phyloP scores from a whole-genome alignment of 2,888 invertebrate genomes.

The Limnephilus marmoratus region DNA sequence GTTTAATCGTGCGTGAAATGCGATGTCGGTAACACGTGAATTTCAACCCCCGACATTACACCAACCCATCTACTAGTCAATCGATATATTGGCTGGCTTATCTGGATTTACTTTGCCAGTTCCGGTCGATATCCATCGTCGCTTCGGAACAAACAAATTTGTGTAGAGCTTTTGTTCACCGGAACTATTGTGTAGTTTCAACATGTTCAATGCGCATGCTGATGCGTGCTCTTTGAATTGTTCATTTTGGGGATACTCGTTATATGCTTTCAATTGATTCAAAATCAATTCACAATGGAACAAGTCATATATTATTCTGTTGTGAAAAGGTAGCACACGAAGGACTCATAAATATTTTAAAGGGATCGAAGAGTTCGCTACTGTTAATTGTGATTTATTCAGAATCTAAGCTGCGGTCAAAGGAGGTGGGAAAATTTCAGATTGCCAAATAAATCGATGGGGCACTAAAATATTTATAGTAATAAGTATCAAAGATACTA shows the following conservation, averaged over 20 bases:
- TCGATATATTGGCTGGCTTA: conserved; percentile 4
- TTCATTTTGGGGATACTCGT: not conserved
- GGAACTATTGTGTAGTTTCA: not conserved
- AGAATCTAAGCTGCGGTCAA: too few relatives aligned
- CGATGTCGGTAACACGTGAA: conserved; percentile 45
- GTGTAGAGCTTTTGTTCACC: not conserved
- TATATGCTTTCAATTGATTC: not conserved
- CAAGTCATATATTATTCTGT: not conserved
- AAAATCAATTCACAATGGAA: not conserved
- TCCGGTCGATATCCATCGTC: not conserved
- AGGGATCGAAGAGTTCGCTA: not conserved
- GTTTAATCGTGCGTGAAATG: conserved; percentile 44
- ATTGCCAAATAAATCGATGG: not conserved
- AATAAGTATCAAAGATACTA: too few relatives aligned
- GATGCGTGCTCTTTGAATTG: not conserved
- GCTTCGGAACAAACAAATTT: not conserved
- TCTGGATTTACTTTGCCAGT: conserved; percentile 1
- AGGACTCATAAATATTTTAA: not conserved
- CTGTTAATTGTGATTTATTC: too few relatives aligned
- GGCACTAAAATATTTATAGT: not conserved
- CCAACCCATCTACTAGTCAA: not conserved
- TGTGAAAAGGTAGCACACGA: not conserved
- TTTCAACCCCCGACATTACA: conserved; percentile 37
- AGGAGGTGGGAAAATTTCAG: not conserved
- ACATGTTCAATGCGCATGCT: not conserved